Evolutionary conservation across 2,113 vertebrate genomes (phyloP).

Genomic region (Rhinogobius similis): DNA sequence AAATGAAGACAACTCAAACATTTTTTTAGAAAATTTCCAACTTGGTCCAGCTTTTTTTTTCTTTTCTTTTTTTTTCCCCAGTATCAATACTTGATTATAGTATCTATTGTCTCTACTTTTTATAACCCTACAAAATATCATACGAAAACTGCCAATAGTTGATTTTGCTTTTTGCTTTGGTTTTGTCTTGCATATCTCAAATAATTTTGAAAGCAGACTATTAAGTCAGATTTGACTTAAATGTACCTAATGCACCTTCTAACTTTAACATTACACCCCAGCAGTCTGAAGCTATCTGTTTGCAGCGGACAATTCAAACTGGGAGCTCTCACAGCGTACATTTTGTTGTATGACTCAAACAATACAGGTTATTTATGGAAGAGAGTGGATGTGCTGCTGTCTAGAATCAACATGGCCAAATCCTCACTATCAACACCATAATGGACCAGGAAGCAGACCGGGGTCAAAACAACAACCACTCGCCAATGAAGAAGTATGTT

Average conservation of each 20-base stretch:
- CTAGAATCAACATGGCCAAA: slow-evolving; percentile 77
- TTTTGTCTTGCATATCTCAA: too few relatives aligned
- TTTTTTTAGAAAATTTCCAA: too few relatives aligned
- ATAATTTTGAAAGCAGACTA: too few relatives aligned
- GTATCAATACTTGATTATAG: too few relatives aligned
- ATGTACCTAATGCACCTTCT: not conserved
- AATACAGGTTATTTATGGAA: slow-evolving; percentile 66
- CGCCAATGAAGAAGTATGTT: slow-evolving; percentile 50
- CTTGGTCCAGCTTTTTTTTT: too few relatives aligned
- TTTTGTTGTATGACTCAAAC: slow-evolving; percentile 60
- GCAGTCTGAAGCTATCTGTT: slow-evolving; percentile 23
- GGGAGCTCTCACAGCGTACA: slow-evolving; percentile 59
- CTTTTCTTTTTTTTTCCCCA: too few relatives aligned
- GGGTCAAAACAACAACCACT: slow-evolving; percentile 74
- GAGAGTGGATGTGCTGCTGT: slow-evolving; percentile 55
- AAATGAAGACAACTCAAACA: too few relatives aligned
- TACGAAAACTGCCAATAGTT: too few relatives aligned
- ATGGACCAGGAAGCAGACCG: slow-evolving; percentile 70
- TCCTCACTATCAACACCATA: slow-evolving; percentile 76
- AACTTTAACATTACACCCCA: slow-evolving; percentile 31
- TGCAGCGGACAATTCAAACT: slow-evolving; percentile 44
- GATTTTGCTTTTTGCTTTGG: too few relatives aligned
- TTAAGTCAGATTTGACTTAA: too few relatives aligned
- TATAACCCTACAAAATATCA: too few relatives aligned
- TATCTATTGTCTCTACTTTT: too few relatives aligned